Conservation (phyloP, 2,888 invertebrate genomes). For the Ochlodes sylvanus region DNA sequence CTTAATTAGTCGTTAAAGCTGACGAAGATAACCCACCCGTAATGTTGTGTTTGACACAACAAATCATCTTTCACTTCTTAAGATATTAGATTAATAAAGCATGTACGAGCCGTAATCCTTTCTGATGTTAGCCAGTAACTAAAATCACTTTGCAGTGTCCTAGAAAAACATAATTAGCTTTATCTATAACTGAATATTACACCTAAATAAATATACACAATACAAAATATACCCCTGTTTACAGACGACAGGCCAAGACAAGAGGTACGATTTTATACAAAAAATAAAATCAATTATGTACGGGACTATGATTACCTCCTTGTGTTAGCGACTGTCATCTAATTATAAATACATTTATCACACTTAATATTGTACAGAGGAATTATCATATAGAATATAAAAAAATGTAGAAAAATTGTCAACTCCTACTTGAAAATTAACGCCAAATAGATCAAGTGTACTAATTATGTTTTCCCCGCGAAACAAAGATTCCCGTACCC, state of each 20-base stretch:
- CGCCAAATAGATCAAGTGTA: slow-evolving; percentile 40
- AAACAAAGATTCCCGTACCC: slow-evolving; percentile 84
- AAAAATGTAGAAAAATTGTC: slow-evolving; percentile 26
- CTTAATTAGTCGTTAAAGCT: slow-evolving; percentile 51
- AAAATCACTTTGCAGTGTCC: slow-evolving; percentile 68
- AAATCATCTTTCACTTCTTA: slow-evolving; percentile 39
- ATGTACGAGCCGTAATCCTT: slow-evolving; percentile 62
- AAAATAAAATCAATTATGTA: slow-evolving; percentile 81
- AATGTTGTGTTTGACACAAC: slow-evolving; percentile 52
- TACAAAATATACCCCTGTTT: slow-evolving; percentile 73
- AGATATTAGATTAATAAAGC: slow-evolving; percentile 49
- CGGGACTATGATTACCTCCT: slow-evolving; percentile 72
- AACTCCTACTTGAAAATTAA: slow-evolving; percentile 31
- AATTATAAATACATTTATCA: slow-evolving; percentile 79
- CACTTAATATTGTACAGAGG: slow-evolving; percentile 69
- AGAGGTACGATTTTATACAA: slow-evolving; percentile 83
- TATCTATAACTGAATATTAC: slow-evolving; percentile 65
- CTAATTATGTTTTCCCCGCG: slow-evolving; percentile 80
- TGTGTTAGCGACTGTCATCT: slow-evolving; percentile 84
- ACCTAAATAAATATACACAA: slow-evolving; percentile 72
- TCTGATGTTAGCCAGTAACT: slow-evolving; percentile 69
- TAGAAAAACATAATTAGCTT: slow-evolving; percentile 82
- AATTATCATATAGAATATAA: slow-evolving; percentile 51
- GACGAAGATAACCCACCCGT: slow-evolving; percentile 53
- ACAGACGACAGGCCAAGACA: slow-evolving; percentile 84